A percentile compares a stretch with the other conserved stretches of the same genome.
phyloP scores from a whole-genome alignment of 2,797 vertebrate species.

The Myiothlypis coronata region DNA sequence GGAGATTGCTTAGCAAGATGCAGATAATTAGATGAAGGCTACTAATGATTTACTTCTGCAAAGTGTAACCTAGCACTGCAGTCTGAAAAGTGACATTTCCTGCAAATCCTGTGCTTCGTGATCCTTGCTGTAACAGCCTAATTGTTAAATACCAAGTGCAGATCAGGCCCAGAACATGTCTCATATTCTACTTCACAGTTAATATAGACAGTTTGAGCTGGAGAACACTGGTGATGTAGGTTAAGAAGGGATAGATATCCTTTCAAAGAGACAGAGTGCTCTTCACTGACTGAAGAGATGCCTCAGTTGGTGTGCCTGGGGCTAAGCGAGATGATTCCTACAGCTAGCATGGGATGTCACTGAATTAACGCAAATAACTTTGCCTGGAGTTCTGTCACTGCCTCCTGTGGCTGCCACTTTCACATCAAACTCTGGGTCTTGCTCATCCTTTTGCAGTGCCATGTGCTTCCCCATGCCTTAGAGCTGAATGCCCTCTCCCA shows the following conservation, averaged over 20 bases:
- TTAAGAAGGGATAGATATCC: not conserved
- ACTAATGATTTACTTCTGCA: conserved; percentile 27
- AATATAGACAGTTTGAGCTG: not conserved
- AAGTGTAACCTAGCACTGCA: not conserved
- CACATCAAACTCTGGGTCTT: not conserved
- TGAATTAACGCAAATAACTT: not conserved
- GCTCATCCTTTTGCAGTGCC: not conserved
- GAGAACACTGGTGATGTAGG: not conserved
- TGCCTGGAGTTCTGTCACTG: not conserved
- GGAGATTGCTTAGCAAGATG: conserved; percentile 23
- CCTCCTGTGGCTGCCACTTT: not conserved
- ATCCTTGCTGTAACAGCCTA: not conserved
- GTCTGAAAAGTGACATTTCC: not conserved
- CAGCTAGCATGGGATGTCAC: not conserved
- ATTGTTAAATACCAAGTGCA: not conserved
- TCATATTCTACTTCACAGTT: not conserved
- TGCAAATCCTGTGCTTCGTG: not conserved
- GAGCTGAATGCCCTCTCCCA: not conserved
- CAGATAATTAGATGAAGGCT: conserved; percentile 36
- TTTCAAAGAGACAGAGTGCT: not conserved
- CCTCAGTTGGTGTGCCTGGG: not conserved
- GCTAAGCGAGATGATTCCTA: not conserved
- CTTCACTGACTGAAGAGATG: not conserved
- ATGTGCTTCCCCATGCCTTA: not conserved
- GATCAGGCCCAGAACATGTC: not conserved